A percentile compares a stretch with the other conserved stretches of the same genome.
Evolutionary conservation across 2,113 vertebrate species (phyloP).

Genomic region (Podarcis muralis): DNA sequence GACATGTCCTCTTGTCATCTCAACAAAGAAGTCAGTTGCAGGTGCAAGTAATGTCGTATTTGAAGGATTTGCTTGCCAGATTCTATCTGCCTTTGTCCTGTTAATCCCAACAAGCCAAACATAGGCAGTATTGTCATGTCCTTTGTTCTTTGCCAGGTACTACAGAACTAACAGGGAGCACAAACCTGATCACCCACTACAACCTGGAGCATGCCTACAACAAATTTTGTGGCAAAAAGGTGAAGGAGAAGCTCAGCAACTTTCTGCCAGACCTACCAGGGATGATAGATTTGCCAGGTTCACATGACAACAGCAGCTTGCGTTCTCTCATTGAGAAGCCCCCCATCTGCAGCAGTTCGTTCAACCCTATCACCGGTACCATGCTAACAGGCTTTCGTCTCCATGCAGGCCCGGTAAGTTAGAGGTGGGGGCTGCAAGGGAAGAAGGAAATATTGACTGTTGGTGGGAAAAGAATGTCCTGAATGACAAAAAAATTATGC

Average conservation of each 20-base stretch:
- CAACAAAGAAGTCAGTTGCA: neutral
- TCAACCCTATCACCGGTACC: constrained; percentile 92
- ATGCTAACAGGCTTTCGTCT: constrained; percentile 94
- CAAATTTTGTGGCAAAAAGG: constrained; percentile 98
- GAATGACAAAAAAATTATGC: neutral
- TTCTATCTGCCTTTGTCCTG: neutral
- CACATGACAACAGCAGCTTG: constrained; percentile 93
- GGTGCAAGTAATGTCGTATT: neutral
- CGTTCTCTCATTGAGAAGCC: constrained; percentile 96
- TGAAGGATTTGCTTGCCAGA: neutral
- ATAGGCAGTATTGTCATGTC: neutral
- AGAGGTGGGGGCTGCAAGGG: neutral
- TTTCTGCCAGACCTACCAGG: constrained; percentile 96
- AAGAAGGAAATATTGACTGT: fast-evolving
- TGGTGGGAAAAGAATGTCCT: fast-evolving
- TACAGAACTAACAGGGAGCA: constrained; percentile 94
- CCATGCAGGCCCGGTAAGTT: constrained; percentile 91
- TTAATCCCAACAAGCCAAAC: neutral
- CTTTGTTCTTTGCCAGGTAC: constrained; percentile 75
- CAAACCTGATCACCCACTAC: constrained; percentile 96
- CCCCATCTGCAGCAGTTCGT: constrained; percentile 93
- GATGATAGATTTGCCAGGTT: constrained; percentile 95
- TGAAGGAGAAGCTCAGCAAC: constrained; percentile 98
- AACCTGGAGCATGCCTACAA: constrained; percentile 95
- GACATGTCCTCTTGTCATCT: neutral